These are phyloP conservation scores for Cynaeus angustus DNA, from an alignment of 2,888 invertebrate species.

Conservation along the genomic window DNA sequence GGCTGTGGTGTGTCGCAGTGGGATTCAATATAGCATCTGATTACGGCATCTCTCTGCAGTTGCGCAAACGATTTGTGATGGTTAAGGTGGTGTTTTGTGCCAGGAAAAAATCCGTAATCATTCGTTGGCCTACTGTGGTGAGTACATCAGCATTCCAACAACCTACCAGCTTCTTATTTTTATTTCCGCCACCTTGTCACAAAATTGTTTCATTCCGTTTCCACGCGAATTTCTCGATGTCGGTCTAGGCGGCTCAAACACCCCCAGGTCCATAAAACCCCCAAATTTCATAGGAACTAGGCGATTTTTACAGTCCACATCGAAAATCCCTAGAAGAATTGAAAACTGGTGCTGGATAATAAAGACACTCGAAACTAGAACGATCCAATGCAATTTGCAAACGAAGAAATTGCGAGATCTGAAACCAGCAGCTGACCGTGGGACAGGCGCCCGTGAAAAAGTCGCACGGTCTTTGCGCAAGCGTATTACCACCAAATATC, in stretches of 20 bases:
- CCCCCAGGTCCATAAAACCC: neutral
- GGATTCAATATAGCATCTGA: conserved; percentile 54
- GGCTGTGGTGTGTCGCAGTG: conserved; percentile 47
- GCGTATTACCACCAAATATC: conserved; percentile 66
- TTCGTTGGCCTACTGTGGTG: conserved; percentile 60
- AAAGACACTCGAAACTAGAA: conserved; percentile 17
- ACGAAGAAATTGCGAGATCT: conserved; percentile 50
- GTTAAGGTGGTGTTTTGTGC: conserved; percentile 44
- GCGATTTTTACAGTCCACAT: neutral
- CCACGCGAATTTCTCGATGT: neutral
- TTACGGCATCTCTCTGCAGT: conserved; percentile 69
- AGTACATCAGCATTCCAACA: conserved; percentile 60
- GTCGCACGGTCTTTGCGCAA: conserved; percentile 78
- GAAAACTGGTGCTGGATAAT: neutral
- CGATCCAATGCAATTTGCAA: conserved; percentile 37
- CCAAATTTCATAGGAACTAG: too few species aligned
- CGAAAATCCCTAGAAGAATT: neutral
- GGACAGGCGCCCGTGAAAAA: conserved; percentile 78
- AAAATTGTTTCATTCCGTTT: conserved; percentile 16
- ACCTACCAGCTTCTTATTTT: conserved; percentile 59
- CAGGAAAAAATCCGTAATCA: conserved; percentile 61
- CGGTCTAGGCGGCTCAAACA: neutral
- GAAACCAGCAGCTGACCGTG: conserved; percentile 72
- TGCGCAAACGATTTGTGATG: conserved; percentile 68
- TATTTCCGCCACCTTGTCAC: conserved; percentile 63